phyloP scores from a whole-genome alignment of 2,113 vertebrate genomes.

The Athene cunicularia region DNA sequence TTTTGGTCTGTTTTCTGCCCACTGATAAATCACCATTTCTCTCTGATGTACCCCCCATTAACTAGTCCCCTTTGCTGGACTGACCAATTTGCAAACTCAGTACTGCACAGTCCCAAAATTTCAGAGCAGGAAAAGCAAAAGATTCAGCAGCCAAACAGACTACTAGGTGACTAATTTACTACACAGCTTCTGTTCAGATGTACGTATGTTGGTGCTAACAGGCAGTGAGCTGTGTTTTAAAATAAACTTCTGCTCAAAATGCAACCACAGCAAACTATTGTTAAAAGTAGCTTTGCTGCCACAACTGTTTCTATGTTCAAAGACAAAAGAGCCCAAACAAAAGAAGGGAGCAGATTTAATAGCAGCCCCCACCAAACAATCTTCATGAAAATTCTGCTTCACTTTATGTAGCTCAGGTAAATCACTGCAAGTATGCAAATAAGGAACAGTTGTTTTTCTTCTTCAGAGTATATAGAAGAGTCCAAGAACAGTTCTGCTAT shows the following conservation, averaged over 20 bases:
- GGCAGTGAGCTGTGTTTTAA: background rate
- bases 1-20: background rate
- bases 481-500: background rate
- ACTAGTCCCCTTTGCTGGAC: background rate
- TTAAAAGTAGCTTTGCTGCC: background rate
- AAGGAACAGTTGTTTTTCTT: background rate
- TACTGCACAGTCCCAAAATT: background rate
- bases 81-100: background rate
- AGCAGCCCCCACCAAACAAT: background rate
- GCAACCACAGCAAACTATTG: background rate
- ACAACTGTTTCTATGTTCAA: background rate
- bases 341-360: background rate
- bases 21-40: background rate
- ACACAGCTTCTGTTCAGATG: background rate
- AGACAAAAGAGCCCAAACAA: background rate
- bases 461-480: background rate
- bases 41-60: background rate
- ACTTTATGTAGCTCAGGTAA: background rate
- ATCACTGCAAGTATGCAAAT: background rate
- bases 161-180: background rate
- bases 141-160: background rate
- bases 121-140: background rate
- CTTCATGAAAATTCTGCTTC: background rate
- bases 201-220: background rate
- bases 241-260: background rate